These are phyloP conservation scores for Pitangus sulphuratus DNA, from an alignment of 2,797 vertebrate species.

Conservation along the genomic window DNA sequence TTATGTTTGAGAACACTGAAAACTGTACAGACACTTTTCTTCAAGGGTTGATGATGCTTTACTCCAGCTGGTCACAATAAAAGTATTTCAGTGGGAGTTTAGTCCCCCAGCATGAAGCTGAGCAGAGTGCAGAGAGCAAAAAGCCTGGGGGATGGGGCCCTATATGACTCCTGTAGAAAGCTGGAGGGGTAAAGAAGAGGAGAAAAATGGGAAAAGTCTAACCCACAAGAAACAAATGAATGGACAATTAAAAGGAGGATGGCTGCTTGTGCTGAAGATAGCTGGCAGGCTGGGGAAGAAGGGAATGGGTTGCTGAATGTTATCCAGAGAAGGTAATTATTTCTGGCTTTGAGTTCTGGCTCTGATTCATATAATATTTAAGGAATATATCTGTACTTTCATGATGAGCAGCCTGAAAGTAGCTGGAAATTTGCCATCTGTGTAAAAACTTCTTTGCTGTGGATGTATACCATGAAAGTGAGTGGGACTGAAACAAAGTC, in stretches of 20 bases:
- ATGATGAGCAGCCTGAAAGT: constrained; percentile 29
- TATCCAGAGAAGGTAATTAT: constrained; percentile 30
- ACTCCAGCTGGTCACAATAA: background rate
- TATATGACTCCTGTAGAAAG: background rate
- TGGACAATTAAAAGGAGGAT: background rate
- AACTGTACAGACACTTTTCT: background rate
- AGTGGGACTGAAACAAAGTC: background rate
- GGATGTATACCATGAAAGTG: background rate
- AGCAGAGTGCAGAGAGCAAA: background rate
- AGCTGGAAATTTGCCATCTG: constrained; percentile 15
- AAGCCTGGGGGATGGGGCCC: background rate
- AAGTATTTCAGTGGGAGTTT: background rate
- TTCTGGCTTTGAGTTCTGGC: constrained; percentile 4
- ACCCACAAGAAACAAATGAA: background rate
- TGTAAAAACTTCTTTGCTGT: background rate
- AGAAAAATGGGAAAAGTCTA: background rate
- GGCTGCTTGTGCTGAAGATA: background rate
- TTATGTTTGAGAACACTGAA: constrained; percentile 15
- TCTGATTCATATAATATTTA: constrained; percentile 39
- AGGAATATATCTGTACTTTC: constrained; percentile 33
- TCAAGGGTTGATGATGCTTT: background rate
- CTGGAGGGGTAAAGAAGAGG: background rate
- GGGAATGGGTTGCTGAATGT: background rate
- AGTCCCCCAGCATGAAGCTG: background rate
- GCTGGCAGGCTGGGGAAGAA: background rate